phyloP scores from a whole-genome alignment of 1,140 invertebrate species.

The Sycobia sp. region DNA sequence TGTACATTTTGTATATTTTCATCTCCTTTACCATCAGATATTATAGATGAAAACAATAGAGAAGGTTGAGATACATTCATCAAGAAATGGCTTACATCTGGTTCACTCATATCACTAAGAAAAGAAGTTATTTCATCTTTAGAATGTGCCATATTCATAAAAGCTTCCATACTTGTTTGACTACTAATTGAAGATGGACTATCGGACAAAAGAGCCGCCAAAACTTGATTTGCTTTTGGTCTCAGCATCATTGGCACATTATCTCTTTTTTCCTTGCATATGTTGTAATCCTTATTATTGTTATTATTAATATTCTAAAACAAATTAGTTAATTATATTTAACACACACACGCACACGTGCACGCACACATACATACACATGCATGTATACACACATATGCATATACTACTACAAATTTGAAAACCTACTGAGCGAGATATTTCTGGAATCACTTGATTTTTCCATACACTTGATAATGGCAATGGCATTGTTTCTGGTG shows the following conservation, averaged over 20 bases:
- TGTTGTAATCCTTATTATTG: constrained; percentile 24
- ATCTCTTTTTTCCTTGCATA: constrained; percentile 33
- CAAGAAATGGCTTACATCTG: constrained; percentile 47
- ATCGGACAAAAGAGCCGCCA: constrained; percentile 30
- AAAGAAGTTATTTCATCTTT: constrained; percentile 53
- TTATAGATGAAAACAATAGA: constrained; percentile 46
- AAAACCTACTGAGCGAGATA: constrained; percentile 15
- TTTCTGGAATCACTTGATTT: constrained; percentile 16
- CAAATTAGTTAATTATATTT: constrained; percentile 16
- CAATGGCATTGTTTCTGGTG: constrained; percentile 9
- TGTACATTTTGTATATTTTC: constrained; percentile 31
- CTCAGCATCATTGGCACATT: constrained; percentile 44
- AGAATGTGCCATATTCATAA: constrained; percentile 51
- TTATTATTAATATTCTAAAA: constrained; percentile 19
- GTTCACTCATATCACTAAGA: constrained; percentile 47
- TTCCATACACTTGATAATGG: constrained; percentile 25
- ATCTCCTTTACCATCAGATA: constrained; percentile 36
- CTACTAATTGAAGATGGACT: constrained; percentile 36
- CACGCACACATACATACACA: constrained; percentile 26
- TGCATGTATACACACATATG: no score
- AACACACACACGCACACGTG: no score
- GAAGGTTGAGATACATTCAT: constrained; percentile 56
- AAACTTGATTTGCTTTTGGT: constrained; percentile 28
- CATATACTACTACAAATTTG: neutral
- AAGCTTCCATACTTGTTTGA: constrained; percentile 54